phyloP scores from a whole-genome alignment of 1,140 invertebrate genomes.

The Telenomus remus region DNA sequence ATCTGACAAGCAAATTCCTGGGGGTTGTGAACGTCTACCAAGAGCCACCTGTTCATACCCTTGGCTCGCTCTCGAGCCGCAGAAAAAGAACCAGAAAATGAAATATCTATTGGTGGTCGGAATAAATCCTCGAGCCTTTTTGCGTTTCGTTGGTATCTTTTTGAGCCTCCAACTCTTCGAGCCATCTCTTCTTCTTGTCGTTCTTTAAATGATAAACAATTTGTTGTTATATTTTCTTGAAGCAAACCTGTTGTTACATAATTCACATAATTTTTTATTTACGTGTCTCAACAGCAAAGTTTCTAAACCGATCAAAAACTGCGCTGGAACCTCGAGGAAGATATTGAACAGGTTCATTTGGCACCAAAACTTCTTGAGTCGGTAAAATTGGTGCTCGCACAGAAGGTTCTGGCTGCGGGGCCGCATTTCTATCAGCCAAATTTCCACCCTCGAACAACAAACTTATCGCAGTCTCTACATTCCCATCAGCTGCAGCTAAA shows the following conservation, averaged over 20 bases:
- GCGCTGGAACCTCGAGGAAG: slow-evolving; percentile 74
- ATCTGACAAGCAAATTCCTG: slow-evolving; percentile 85
- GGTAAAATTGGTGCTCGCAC: slow-evolving; percentile 82
- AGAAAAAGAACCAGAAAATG: slow-evolving; percentile 81
- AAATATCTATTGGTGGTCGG: slow-evolving; percentile 84
- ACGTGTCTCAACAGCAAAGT: slow-evolving; percentile 81
- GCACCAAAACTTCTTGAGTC: slow-evolving; percentile 77
- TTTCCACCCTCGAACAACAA: slow-evolving; percentile 69
- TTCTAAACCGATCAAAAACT: slow-evolving; percentile 81
- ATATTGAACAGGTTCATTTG: slow-evolving; percentile 69
- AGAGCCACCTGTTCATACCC: slow-evolving; percentile 81
- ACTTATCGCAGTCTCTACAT: slow-evolving; percentile 72
- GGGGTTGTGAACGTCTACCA: slow-evolving; percentile 87
- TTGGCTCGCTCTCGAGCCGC: slow-evolving; percentile 80
- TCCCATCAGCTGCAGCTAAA: slow-evolving; percentile 68
- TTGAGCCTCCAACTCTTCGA: slow-evolving; percentile 61
- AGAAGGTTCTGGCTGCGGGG: slow-evolving; percentile 65
- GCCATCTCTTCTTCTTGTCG: slow-evolving; percentile 75
- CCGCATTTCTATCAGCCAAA: slow-evolving; percentile 33
- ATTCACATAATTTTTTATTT: background rate
- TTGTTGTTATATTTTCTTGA: background rate
- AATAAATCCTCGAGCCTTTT: slow-evolving; percentile 84
- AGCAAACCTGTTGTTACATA: no score
- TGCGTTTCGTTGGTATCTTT: slow-evolving; percentile 69
- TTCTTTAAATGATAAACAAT: slow-evolving; percentile 63